Base-by-base conservation (phyloP, 2,888 invertebrate genomes). In the Macrophya annulata region DNA sequence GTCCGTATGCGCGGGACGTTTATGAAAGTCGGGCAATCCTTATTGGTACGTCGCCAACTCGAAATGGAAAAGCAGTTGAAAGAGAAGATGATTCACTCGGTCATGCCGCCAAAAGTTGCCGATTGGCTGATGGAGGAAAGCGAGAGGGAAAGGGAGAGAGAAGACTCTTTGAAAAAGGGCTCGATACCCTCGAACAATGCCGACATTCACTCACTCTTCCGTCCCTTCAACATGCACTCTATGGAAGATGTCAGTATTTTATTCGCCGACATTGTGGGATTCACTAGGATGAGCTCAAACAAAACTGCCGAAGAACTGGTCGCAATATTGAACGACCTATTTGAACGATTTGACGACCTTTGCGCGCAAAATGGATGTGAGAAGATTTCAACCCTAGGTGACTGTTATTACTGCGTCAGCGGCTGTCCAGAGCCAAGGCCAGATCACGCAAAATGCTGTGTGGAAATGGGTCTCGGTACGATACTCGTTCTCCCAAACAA, bases 211-310 rank as follows among this genome's bases (percentile, higher is more conserved):
- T 97, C 98, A 0, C 94, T 98, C 82, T 99, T 99, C 93, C 96
- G 99, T 65, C 98, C 99, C 9, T 99, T 99, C 93, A 99, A 99
- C 91, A 99, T 99, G 99, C 97, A 97, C 93, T 97, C 97, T 85
- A 98, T 99, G 98, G 98, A 98, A 88, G 97, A 98, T 92, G 99
- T 99, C 72, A 98, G 98, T 94, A 99, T 99, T 90, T 94, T 99
- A 76, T 99, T 99, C 93, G 99, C 99, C 45, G 99, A 99, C 93
- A 99, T 99, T 91, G 99, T 99, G 37, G 99, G 99, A 59, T 99
- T 99, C 93, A 99, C 99, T 0, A 97, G 96, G 92, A 99, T 99
- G 99, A 98, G 98, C 85, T 98, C 98, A 88, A 99, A 98, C 90
- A 99, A 99, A 94, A 98, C 97, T 89, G 99, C 99, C 85, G 99